Evolutionary conservation across 1,140 invertebrate species (phyloP).

Genomic region (Zaprionus camerounensis): DNA sequence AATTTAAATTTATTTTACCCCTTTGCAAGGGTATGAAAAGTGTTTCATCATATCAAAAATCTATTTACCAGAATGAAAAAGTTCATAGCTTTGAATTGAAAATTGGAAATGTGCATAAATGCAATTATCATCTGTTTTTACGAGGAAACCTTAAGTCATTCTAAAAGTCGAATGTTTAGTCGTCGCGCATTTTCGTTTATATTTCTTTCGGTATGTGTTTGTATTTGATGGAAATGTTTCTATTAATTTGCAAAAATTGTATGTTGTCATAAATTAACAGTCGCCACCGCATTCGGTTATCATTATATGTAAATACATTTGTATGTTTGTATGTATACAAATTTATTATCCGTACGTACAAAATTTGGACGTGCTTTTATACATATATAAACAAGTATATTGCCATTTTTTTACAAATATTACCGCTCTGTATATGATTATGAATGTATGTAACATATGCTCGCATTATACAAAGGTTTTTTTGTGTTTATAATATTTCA

Average conservation of each 20-base stretch:
- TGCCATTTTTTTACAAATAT: constrained; percentile 48
- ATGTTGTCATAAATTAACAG: constrained; percentile 63
- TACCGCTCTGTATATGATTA: constrained; percentile 23
- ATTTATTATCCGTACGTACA: not conserved
- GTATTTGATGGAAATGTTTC: constrained; percentile 19
- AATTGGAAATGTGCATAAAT: no score
- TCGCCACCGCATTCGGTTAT: constrained; percentile 56
- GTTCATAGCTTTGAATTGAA: no score
- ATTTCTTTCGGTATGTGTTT: not conserved
- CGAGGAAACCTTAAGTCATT: no score
- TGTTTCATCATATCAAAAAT: no score
- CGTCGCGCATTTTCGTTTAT: no score
- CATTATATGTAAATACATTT: constrained; percentile 37
- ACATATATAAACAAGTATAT: constrained; percentile 7
- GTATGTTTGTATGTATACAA: constrained; percentile 9
- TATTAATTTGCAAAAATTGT: constrained; percentile 50
- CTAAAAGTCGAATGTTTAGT: no score
- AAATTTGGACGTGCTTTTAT: not conserved
- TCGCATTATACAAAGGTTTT: constrained; percentile 4
- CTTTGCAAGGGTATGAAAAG: no score
- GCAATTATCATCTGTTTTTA: no score
- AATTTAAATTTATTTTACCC: no score
- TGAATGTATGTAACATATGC: constrained; percentile 24
- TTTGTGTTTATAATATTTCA: not conserved
- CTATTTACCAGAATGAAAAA: no score